Conservation (phyloP, 2,797 vertebrate genomes). For the Scolopax bukidnonensis region DNA sequence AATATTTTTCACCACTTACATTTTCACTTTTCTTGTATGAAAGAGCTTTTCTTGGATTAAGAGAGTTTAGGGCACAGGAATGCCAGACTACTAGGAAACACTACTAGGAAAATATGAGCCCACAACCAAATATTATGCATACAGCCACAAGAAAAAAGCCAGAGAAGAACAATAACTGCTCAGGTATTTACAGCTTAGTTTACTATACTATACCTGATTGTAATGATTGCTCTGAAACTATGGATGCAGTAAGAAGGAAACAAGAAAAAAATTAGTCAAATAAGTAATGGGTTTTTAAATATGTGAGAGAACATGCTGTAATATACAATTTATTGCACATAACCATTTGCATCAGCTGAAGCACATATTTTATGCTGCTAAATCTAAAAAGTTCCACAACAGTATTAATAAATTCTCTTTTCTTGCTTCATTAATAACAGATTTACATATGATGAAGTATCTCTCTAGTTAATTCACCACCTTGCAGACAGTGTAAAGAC, state of each 20-base stretch:
- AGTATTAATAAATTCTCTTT: not conserved
- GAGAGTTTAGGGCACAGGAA: not conserved
- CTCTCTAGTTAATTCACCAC: not conserved
- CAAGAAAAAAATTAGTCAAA: conserved; percentile 74
- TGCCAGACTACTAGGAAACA: not conserved
- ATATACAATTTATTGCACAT: not conserved
- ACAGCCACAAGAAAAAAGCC: not conserved
- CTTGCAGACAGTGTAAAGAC: not conserved
- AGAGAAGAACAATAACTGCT: not conserved
- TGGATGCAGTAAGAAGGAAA: conserved; percentile 82
- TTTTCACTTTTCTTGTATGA: not conserved
- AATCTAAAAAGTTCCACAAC: not conserved
- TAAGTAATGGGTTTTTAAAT: not conserved
- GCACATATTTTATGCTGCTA: not conserved
- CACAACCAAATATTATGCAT: not conserved
- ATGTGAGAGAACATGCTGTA: not conserved
- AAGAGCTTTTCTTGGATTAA: not conserved
- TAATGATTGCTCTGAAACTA: conserved; percentile 98
- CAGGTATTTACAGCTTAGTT: conserved; percentile 50
- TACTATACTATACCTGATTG: conserved; percentile 98
- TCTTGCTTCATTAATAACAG: not conserved
- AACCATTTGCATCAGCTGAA: not conserved
- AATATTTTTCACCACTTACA: not conserved
- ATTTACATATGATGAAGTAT: not conserved
- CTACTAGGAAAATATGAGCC: not conserved